These are phyloP conservation scores for Drosophila auraria DNA, from an alignment of 1,140 invertebrate genomes.

Conservation along the genomic window DNA sequence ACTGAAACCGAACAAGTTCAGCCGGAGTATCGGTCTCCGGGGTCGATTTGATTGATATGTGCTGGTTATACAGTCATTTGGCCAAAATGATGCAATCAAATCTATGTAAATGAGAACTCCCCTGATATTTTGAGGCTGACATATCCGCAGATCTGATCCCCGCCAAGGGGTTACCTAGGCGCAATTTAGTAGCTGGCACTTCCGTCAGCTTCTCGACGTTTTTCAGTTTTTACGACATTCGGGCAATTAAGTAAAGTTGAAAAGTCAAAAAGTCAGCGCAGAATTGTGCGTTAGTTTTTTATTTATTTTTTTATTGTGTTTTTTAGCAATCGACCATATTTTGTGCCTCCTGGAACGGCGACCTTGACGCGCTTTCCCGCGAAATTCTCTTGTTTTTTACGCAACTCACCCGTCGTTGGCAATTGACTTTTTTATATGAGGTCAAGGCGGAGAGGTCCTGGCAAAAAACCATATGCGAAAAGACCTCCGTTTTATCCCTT, in stretches of 20 bases:
- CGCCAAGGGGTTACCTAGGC: constrained; percentile 41
- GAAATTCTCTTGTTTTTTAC: constrained; percentile 64
- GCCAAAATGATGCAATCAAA: constrained; percentile 81
- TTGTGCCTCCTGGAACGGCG: constrained; percentile 26
- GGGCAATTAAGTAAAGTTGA: constrained; percentile 73
- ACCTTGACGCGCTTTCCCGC: constrained; percentile 57
- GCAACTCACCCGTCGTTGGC: constrained; percentile 49
- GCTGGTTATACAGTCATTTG: constrained; percentile 80
- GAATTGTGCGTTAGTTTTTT: constrained; percentile 51
- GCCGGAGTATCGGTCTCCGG: constrained; percentile 6
- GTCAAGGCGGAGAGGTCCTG: constrained; percentile 12
- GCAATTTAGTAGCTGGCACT: constrained; percentile 61
- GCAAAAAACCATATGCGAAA: constrained; percentile 49
- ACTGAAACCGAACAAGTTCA: constrained; percentile 30
- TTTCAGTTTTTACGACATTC: constrained; percentile 58
- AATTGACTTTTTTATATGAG: constrained; percentile 75
- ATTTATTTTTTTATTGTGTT: constrained; percentile 55
- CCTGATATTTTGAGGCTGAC: constrained; percentile 63
- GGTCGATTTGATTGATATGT: constrained; percentile 79
- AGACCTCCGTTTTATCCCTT: constrained; percentile 60
- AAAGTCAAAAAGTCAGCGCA: constrained; percentile 80
- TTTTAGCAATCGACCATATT: constrained; percentile 40
- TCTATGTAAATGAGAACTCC: constrained; percentile 76
- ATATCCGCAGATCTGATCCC: constrained; percentile 17
- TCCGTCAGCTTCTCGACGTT: constrained; percentile 53